These are phyloP conservation scores for Trissoscelio sp. DNA, from an alignment of 2,888 invertebrate species.

Conservation along the genomic window DNA sequence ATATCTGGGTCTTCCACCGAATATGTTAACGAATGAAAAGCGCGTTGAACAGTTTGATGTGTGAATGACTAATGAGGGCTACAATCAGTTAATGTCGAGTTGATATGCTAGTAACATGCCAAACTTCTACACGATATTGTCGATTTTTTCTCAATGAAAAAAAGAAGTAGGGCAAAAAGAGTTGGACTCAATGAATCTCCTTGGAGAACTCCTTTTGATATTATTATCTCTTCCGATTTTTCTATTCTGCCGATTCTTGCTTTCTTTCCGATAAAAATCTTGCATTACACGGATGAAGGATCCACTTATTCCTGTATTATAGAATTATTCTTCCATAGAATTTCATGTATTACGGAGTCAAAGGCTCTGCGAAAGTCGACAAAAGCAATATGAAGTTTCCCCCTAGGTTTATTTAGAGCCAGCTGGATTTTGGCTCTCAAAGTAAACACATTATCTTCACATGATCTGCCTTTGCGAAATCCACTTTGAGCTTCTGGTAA, in stretches of 20 bases:
- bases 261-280: background rate
- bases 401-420: background rate
- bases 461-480: background rate
- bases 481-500: background rate
- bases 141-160: background rate
- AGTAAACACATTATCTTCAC: conserved; percentile 1
- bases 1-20: no score
- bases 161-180: background rate
- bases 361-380: background rate
- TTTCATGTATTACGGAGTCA: background rate
- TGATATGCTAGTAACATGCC: no score
- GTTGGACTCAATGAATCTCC: background rate
- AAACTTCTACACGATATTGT: no score
- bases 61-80: no score
- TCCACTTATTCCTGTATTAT: background rate
- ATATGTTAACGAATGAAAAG: no score
- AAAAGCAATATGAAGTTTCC: background rate
- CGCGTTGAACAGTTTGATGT: no score
- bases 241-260: background rate
- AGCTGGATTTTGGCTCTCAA: conserved; percentile 1
- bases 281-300: background rate
- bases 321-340: background rate
- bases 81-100: no score
- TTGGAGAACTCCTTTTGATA: conserved; percentile 1
- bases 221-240: background rate